A percentile compares a stretch with the other conserved stretches of the same genome.
Conservation (phyloP, 2,888 invertebrate species). For the Nomada fabriciana region DNA sequence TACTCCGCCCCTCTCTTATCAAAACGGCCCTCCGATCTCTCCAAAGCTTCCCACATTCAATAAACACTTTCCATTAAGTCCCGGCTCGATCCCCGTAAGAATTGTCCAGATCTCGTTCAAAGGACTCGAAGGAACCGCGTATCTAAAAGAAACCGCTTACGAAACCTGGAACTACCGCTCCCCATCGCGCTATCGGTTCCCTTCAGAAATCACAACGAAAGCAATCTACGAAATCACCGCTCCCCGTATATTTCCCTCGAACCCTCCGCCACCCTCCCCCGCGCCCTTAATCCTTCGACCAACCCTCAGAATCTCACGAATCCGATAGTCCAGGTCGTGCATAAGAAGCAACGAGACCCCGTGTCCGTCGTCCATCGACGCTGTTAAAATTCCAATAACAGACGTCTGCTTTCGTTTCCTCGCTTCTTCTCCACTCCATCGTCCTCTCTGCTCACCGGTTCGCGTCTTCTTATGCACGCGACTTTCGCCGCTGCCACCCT, state of each 20-base stretch:
- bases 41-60: not conserved
- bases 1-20: too few species aligned
- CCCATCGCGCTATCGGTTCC: too few species aligned
- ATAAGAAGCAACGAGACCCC: not conserved
- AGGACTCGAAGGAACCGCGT: not conserved
- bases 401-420: slow-evolving; percentile 32
- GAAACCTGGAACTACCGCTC: too few species aligned
- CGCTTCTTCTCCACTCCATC: slow-evolving; percentile 20
- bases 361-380: slow-evolving; percentile 41
- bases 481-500: slow-evolving; percentile 51
- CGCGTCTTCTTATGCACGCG: slow-evolving; percentile 59
- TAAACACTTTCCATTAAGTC: not conserved
- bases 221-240: too few species aligned
- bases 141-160: too few species aligned
- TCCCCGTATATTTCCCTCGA: too few species aligned
- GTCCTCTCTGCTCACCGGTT: too few species aligned
- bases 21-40: not conserved
- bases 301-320: too few species aligned
- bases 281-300: not conserved
- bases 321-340: not conserved
- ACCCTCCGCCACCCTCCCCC: not conserved
- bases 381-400: slow-evolving; percentile 73
- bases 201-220: too few species aligned
- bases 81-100: not conserved
- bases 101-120: not conserved